Evolutionary conservation across 2,113 vertebrate species (phyloP).

Genomic region (Myodes glareolus): DNA sequence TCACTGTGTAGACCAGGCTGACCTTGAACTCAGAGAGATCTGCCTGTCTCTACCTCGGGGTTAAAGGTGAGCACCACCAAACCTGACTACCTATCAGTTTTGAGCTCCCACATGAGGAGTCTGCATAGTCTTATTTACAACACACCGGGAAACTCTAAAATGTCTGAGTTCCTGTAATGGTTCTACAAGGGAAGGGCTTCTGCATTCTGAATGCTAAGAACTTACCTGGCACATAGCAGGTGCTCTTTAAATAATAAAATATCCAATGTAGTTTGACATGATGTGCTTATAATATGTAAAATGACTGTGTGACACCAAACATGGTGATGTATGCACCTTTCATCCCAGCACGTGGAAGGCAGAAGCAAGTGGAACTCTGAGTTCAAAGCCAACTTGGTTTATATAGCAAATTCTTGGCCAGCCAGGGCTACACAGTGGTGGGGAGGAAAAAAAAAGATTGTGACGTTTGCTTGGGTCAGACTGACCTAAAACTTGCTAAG

Average conservation of each 20-base stretch:
- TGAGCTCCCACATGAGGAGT: neutral
- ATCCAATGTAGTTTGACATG: neutral
- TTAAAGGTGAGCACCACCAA: neutral
- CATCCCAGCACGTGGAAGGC: neutral
- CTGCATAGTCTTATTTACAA: neutral
- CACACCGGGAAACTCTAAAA: constrained; percentile 16
- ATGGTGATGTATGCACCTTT: neutral
- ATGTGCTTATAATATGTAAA: neutral
- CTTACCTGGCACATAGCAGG: neutral
- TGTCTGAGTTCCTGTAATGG: neutral
- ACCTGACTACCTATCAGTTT: neutral
- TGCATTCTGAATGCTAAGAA: neutral
- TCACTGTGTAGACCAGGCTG: neutral
- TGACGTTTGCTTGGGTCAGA: neutral
- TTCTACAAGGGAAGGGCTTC: neutral
- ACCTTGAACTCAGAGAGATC: neutral
- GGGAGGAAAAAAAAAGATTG: accelerated
- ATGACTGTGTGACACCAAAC: neutral
- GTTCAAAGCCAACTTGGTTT: neutral
- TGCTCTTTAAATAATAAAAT: neutral
- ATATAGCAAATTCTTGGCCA: neutral
- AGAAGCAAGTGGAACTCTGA: neutral
- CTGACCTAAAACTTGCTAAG: neutral
- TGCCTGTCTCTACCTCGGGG: neutral
- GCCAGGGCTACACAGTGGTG: neutral